Evolutionary conservation across 2,797 vertebrate genomes (phyloP), one percentile per base, ranked within the genome.

Genomic region (Acestrorhynchus altus): DNA sequence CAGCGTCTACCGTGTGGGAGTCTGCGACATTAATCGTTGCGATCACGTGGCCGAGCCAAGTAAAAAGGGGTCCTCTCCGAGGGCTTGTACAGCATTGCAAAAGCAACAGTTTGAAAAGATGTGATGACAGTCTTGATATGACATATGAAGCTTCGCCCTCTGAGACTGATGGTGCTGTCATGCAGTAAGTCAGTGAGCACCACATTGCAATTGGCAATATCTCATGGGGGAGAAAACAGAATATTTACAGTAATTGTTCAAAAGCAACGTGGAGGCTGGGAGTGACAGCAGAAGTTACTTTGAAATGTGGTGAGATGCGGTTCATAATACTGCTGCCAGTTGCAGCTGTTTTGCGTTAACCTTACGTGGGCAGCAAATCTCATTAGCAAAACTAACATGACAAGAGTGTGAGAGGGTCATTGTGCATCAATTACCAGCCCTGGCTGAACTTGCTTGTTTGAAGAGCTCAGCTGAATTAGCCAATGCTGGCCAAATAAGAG

Each of bases 351-450:
- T 66, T 66, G 46, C 26, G 4, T 67, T 47, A 47, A 67, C 46
- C 64, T 67, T 49, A 28, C 26, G 44, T 67, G 44, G 42, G 42
- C 44, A 47, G 15, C 15, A 47, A n/a, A 67, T 24, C 64, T 67
- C 64, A 67, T 67, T 67, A 67, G 44, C 42, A 47, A 67, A 47
- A 26, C 24, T 39, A 67, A 67, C 64, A 67, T 47, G 64, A 47
- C 42, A 49, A 67, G 46, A 47, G 63, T 65, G 22, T 44, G 24
- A 46, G 63, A 65, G 63, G 44, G 44, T 67, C 44, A 18, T n/a
- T 28, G 42, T 15, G 35, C 42, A 67, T 67, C 44, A 67, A 16
- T 67, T 28, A 67, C 22, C 13, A 46, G 40, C 11, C 42, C 44
- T 16, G 42, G 24, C 42, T 67, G 42, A 18, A 28, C 46, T 47